These are phyloP conservation scores for Apamea epomidion DNA, from an alignment of 2,888 invertebrate genomes.

Conservation along the genomic window DNA sequence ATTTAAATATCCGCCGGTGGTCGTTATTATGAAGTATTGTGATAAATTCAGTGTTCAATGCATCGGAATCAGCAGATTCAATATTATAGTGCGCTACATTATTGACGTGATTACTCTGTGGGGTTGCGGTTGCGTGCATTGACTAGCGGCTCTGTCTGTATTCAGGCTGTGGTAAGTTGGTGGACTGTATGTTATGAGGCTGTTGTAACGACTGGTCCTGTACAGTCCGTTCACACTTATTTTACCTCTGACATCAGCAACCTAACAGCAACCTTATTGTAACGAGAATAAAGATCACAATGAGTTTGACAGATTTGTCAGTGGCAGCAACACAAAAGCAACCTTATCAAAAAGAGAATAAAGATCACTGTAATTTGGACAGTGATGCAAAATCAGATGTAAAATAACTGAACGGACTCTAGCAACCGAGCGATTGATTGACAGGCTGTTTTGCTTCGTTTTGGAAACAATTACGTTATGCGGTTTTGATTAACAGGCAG, in stretches of 20 bases:
- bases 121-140: constrained; percentile 32
- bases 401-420: neutral
- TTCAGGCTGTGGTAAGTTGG: constrained; percentile 19
- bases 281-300: neutral
- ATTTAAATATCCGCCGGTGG: constrained; percentile 37
- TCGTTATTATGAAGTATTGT: constrained; percentile 43
- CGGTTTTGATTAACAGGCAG: constrained; percentile 7
- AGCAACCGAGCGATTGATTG: constrained; percentile 20
- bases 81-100: constrained; percentile 31
- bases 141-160: neutral
- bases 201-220: constrained; percentile 16
- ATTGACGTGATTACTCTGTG: constrained; percentile 41
- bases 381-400: neutral
- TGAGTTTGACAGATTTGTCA: neutral
- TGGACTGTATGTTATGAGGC: constrained; percentile 6
- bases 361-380: neutral
- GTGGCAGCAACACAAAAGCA: neutral
- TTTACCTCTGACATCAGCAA: neutral
- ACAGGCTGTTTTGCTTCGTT: constrained; percentile 5
- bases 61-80: constrained; percentile 15
- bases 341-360: neutral
- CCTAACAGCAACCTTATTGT: neutral
- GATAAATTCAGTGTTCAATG: constrained; percentile 32
- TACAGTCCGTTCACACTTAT: neutral
- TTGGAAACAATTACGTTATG: constrained; percentile 15